Conservation (phyloP, 2,888 invertebrate species). For the Caenorhabditis japonica region DNA sequence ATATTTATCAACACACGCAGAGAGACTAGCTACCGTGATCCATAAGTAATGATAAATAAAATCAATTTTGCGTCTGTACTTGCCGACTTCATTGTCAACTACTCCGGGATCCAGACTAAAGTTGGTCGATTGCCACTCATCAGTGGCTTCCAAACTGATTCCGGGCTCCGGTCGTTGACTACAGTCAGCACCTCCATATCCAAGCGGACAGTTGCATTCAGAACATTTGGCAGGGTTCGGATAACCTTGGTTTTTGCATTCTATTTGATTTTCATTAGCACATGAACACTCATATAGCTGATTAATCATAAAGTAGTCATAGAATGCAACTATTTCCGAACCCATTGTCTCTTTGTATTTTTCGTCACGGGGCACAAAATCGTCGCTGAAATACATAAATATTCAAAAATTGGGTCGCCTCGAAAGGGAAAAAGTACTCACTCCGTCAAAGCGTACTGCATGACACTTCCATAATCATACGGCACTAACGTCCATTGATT, state of each 20-base stretch:
- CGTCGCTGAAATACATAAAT: slow-evolving; percentile 10
- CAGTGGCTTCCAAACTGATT: slow-evolving; percentile 3
- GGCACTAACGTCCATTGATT: slow-evolving; percentile 11
- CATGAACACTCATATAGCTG: slow-evolving; percentile 25
- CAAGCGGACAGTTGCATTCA: slow-evolving; percentile 26
- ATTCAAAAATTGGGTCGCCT: neutral
- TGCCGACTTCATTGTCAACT: neutral
- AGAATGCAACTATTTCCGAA: slow-evolving; percentile 11
- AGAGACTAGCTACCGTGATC: slow-evolving; percentile 11
- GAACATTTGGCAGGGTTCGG: slow-evolving; percentile 30
- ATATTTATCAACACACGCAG: neutral
- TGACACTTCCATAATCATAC: slow-evolving; percentile 39
- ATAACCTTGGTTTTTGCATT: slow-evolving; percentile 21
- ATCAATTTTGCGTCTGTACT: slow-evolving; percentile 1
- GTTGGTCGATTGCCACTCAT: neutral
- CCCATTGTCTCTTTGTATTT: slow-evolving; percentile 7
- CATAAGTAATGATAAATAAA: slow-evolving; percentile 22
- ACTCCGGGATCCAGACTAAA: slow-evolving; percentile 16
- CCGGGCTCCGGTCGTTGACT: slow-evolving; percentile 8
- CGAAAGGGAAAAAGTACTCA: neutral
- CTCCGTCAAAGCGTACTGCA: slow-evolving; percentile 13
- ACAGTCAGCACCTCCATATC: slow-evolving; percentile 27
- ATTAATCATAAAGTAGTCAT: slow-evolving; percentile 37
- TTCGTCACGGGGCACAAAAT: neutral
- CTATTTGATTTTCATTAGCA: neutral